phyloP scores from a whole-genome alignment of 2,113 vertebrate species.

The Otolemur garnettii region DNA sequence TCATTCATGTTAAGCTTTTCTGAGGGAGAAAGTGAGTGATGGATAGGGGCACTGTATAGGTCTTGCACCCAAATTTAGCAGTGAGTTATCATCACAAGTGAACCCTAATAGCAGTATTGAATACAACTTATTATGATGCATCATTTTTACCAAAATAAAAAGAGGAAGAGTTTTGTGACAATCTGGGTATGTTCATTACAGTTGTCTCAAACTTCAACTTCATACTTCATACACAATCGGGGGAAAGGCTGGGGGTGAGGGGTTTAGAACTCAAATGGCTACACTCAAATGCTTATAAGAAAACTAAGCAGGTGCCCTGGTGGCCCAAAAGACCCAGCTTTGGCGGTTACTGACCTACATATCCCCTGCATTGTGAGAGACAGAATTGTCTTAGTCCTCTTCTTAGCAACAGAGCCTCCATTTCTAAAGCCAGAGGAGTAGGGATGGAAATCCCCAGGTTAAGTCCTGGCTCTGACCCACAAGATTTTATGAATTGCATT shows the following conservation, averaged over 20 bases:
- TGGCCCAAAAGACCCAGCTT: background rate
- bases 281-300: background rate
- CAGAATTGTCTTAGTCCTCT: background rate
- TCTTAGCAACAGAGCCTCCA: background rate
- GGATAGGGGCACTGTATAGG: background rate
- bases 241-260: background rate
- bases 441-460: background rate
- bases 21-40: background rate
- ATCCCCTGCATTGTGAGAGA: background rate
- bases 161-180: background rate
- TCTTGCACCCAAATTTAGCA: background rate
- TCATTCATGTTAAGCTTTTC: background rate
- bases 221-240: background rate
- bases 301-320: background rate
- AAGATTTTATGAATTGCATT: background rate
- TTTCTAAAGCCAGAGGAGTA: background rate
- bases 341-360: background rate
- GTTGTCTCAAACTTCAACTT: slow-evolving; percentile 32
- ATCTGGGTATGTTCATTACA: background rate
- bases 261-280: background rate
- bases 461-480: background rate
- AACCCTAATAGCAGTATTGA: background rate
- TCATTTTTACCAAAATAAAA: slow-evolving; percentile 16
- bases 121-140: background rate
- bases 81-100: background rate